These are phyloP conservation scores for Gasterosteus nipponicus DNA, from an alignment of 2,113 vertebrate species.

Conservation along the genomic window DNA sequence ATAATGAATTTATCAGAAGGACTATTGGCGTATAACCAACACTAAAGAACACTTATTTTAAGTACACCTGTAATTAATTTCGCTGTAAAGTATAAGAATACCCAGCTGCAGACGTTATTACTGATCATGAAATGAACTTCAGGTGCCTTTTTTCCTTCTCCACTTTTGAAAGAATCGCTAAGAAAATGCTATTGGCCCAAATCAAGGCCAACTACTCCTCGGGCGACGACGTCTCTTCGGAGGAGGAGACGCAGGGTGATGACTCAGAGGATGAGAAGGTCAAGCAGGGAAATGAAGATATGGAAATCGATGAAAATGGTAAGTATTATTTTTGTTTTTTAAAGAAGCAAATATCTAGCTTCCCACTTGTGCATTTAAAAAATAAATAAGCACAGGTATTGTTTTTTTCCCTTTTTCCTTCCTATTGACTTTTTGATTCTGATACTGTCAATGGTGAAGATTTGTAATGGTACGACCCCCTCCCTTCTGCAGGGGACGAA, in stretches of 20 bases:
- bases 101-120: slow-evolving; percentile 39
- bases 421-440: not conserved
- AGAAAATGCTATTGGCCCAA: slow-evolving; percentile 98
- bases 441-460: not conserved
- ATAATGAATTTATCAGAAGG: not conserved
- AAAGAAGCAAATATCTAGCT: not conserved
- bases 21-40: not conserved
- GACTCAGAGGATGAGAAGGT: slow-evolving; percentile 79
- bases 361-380: slow-evolving; percentile 11
- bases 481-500: slow-evolving; percentile 49
- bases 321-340: slow-evolving; percentile 67
- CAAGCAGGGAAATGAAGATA: slow-evolving; percentile 53
- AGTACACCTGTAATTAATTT: not conserved
- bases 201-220: slow-evolving; percentile 95
- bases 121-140: slow-evolving; percentile 65
- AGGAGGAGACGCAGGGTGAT: slow-evolving; percentile 79
- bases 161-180: slow-evolving; percentile 93
- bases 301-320: slow-evolving; percentile 78
- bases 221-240: slow-evolving; percentile 85
- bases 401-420: not conserved
- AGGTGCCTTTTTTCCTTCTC: slow-evolving; percentile 72
- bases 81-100: slow-evolving; percentile 4
- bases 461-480: not conserved
- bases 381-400: slow-evolving; percentile 19
- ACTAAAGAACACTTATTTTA: not conserved